Evolutionary conservation across 2,797 vertebrate species (phyloP).

Genomic region (Otolemur crassicaudatus): DNA sequence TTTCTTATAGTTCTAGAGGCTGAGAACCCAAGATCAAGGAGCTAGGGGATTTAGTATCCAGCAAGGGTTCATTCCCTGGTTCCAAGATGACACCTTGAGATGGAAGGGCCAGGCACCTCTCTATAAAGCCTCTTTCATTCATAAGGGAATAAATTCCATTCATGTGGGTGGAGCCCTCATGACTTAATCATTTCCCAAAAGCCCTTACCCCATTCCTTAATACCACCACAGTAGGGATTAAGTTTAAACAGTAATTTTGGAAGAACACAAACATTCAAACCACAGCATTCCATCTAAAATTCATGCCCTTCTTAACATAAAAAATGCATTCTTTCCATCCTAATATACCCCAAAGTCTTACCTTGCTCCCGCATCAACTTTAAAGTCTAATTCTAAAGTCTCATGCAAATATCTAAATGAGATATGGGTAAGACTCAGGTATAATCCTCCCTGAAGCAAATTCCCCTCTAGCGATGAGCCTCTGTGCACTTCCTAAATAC

Average conservation of each 20-base stretch:
- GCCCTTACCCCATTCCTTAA: not conserved
- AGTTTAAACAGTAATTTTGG: not conserved
- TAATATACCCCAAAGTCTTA: not conserved
- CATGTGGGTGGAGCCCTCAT: not conserved
- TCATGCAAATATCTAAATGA: not conserved
- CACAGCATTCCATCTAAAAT: not conserved
- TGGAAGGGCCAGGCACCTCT: not conserved
- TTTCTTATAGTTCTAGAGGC: not conserved
- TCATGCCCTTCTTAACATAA: not conserved
- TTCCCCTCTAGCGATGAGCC: not conserved
- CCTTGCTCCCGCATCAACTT: not conserved
- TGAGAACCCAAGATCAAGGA: not conserved
- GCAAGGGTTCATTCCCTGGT: not conserved
- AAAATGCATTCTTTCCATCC: not conserved
- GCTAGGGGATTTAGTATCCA: not conserved
- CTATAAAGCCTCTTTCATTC: not conserved
- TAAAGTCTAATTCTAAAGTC: not conserved
- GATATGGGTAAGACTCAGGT: not conserved
- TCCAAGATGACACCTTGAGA: not conserved
- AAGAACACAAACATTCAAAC: not conserved
- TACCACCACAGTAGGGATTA: not conserved
- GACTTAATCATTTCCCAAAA: not conserved
- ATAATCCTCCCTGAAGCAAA: not conserved
- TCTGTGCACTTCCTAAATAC: not conserved
- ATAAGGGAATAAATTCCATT: not conserved